These are phyloP conservation scores for Diarsia brunnea DNA, from an alignment of 2,888 invertebrate species.

Conservation along the genomic window DNA sequence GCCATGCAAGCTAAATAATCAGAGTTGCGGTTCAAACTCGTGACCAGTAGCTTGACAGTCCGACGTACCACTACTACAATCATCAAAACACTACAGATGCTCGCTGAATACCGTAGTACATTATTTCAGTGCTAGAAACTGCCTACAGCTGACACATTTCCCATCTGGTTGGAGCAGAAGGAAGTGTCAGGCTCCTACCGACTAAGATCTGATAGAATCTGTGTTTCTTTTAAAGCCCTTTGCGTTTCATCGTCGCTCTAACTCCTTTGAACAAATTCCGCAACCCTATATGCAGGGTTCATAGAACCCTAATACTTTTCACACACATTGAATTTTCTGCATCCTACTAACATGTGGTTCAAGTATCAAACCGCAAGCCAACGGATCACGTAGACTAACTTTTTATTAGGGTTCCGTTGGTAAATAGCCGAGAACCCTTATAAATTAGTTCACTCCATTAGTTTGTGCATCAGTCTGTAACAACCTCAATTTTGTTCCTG, in stretches of 20 bases:
- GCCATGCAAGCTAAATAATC: too few relatives aligned
- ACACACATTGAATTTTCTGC: slow-evolving; percentile 33
- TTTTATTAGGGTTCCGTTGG: slow-evolving; percentile 52
- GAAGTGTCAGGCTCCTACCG: too few relatives aligned
- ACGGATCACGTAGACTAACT: slow-evolving; percentile 33
- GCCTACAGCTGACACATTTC: not conserved
- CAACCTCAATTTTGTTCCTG: slow-evolving; percentile 16
- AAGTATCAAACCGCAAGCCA: slow-evolving; percentile 28
- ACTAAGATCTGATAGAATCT: too few relatives aligned
- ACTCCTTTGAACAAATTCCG: too few relatives aligned
- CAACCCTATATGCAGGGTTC: not conserved
- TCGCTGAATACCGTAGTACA: not conserved
- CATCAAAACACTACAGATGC: not conserved
- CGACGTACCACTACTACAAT: too few relatives aligned
- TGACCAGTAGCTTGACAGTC: too few relatives aligned
- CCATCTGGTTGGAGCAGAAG: too few relatives aligned
- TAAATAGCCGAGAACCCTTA: slow-evolving; percentile 48
- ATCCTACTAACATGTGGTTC: not conserved
- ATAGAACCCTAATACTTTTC: not conserved
- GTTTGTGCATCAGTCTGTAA: slow-evolving; percentile 35
- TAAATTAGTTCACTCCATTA: slow-evolving; percentile 53
- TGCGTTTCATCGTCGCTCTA: too few relatives aligned
- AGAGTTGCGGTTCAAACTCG: too few relatives aligned
- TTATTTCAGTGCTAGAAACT: not conserved
- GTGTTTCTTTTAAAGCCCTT: too few relatives aligned